Evolutionary conservation across 92 coral and sea anemone species (phyloP).

Genomic region (Hydrozoanthus gracilis): DNA sequence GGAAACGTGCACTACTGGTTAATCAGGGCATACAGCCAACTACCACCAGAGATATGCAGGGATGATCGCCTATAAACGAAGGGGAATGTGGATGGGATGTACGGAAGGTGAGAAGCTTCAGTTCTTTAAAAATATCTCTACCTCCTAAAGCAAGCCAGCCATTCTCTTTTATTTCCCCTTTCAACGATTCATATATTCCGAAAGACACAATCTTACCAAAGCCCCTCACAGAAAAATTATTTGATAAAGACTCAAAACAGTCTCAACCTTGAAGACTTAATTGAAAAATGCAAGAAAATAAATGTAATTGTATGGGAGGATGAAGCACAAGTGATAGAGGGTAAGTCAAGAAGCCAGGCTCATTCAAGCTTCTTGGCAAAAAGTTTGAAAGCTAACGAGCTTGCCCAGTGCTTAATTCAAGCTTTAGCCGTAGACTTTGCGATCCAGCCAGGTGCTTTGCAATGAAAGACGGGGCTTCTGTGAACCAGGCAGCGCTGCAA

Average conservation of each 20-base stretch:
- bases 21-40: no score
- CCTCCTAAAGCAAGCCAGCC: constrained; percentile 54
- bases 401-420: no score
- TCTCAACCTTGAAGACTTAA: constrained; percentile 50
- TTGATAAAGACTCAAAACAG: constrained; percentile 50
- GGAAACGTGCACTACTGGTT: no score
- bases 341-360: constrained; percentile 55
- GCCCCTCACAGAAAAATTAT: constrained; percentile 52
- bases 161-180: constrained; percentile 48
- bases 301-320: constrained; percentile 23
- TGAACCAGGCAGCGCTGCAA: no score
- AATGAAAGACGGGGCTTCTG: no score
- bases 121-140: constrained; percentile 45
- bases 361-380: constrained; percentile 59
- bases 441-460: no score
- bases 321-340: constrained; percentile 57
- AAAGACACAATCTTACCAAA: constrained; percentile 50
- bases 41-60: no score
- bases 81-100: constrained; percentile 37
- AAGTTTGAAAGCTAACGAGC: no score
- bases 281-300: constrained; percentile 39
- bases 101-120: constrained; percentile 46
- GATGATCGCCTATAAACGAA: constrained; percentile 27
- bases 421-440: no score
- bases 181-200: no score